Evolutionary conservation across 2,888 invertebrate species (phyloP).

Genomic region (Drosophila borborema): DNA sequence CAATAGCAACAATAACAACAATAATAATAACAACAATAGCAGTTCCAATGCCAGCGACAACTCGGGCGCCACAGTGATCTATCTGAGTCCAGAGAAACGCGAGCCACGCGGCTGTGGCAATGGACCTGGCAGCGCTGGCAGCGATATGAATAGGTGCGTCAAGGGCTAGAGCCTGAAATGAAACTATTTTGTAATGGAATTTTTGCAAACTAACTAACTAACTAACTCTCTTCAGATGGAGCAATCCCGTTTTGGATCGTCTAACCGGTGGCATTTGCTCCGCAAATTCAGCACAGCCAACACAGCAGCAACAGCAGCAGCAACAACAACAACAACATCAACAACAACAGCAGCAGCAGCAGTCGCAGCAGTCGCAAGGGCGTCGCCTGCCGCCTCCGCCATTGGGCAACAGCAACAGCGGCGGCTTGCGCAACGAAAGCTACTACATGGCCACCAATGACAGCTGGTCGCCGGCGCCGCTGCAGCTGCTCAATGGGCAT

Average conservation of each 20-base stretch:
- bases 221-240: slow-evolving; percentile 81
- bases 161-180: too few relatives aligned
- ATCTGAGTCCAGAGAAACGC: slow-evolving; percentile 84
- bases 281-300: slow-evolving; percentile 80
- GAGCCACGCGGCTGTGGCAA: slow-evolving; percentile 62
- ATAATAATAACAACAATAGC: slow-evolving; percentile 78
- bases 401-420: slow-evolving; percentile 25
- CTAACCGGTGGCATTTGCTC: slow-evolving; percentile 90
- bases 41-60: slow-evolving; percentile 85
- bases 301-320: slow-evolving; percentile 77
- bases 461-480: slow-evolving; percentile 86
- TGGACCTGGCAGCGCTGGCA: slow-evolving; percentile 54
- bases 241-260: slow-evolving; percentile 95
- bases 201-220: background rate
- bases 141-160: slow-evolving; percentile 82
- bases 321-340: slow-evolving; percentile 26
- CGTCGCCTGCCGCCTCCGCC: slow-evolving; percentile 52
- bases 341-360: slow-evolving; percentile 32
- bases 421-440: slow-evolving; percentile 92
- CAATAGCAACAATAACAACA: slow-evolving; percentile 54
- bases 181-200: background rate
- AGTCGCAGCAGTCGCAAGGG: slow-evolving; percentile 39
- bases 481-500: slow-evolving; percentile 72
- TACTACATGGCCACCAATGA: slow-evolving; percentile 94
- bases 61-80: slow-evolving; percentile 85